These are phyloP conservation scores for Xenotilapia caudafasciata DNA, from an alignment of 2,113 vertebrate species.

Conservation along the genomic window DNA sequence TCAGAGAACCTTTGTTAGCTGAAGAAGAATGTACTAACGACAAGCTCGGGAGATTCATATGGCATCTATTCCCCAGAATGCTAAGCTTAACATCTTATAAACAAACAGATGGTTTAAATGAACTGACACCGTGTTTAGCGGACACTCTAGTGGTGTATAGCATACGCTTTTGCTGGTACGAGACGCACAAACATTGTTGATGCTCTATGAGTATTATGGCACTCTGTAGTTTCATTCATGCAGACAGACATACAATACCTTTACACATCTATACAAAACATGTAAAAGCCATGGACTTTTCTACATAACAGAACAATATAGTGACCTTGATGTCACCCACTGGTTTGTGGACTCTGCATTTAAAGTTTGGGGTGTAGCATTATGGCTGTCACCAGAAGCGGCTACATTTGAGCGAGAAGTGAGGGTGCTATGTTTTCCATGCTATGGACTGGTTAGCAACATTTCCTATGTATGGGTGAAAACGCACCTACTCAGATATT, in stretches of 20 bases:
- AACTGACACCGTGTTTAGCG: background rate
- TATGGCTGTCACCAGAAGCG: accelerated
- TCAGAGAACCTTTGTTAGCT: background rate
- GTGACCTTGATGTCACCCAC: background rate
- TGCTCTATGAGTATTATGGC: background rate
- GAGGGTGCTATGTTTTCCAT: background rate
- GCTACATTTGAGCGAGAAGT: background rate
- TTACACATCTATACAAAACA: background rate
- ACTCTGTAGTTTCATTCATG: background rate
- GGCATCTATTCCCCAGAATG: conserved; percentile 37
- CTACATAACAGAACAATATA: background rate
- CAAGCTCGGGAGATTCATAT: conserved; percentile 41
- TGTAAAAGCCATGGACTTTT: background rate
- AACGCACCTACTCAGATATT: background rate
- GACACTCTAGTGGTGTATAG: background rate
- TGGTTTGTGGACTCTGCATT: background rate
- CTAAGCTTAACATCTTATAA: conserved; percentile 19
- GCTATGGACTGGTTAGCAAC: background rate
- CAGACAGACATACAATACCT: background rate
- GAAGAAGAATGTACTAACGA: background rate
- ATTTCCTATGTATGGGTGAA: background rate
- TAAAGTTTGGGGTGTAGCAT: background rate
- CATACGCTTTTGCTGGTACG: background rate
- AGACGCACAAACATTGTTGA: background rate
- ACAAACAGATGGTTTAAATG: conserved; percentile 6